A percentile compares a stretch with the other conserved stretches of the same genome.
Conservation (phyloP, 2,797 vertebrate species). For the Myoxocephalus aenaeus region DNA sequence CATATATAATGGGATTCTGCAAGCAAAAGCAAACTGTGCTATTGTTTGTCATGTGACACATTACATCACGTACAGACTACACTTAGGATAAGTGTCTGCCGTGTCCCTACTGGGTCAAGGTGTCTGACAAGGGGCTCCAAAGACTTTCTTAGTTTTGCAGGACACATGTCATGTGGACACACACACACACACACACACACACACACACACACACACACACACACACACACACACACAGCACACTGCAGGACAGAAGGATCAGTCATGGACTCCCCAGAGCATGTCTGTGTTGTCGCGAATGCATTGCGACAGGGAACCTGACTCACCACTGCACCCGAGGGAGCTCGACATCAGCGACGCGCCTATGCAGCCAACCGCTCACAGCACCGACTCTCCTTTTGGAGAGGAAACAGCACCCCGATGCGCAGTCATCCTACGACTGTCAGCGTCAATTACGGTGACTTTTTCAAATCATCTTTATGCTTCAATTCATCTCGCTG, state of each 20-base stretch:
- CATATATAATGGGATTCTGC: background rate
- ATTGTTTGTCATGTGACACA: slow-evolving; percentile 25
- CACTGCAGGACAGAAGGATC: slow-evolving; percentile 54
- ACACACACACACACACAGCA: slow-evolving; percentile 4
- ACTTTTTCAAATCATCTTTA: slow-evolving; percentile 65
- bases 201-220: background rate
- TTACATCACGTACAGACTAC: background rate
- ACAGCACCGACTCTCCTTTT: slow-evolving; percentile 70
- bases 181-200: background rate
- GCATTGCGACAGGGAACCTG: slow-evolving; percentile 81
- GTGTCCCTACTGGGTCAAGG: slow-evolving; percentile 28
- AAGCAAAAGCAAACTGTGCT: slow-evolving; percentile 6
- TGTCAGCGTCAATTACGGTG: slow-evolving; percentile 73
- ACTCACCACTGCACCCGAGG: slow-evolving; percentile 73
- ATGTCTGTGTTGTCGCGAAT: slow-evolving; percentile 71
- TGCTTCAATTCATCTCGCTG: slow-evolving; percentile 60
- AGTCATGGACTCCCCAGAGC: slow-evolving; percentile 74
- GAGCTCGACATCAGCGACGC: slow-evolving; percentile 57
- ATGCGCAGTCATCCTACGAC: slow-evolving; percentile 56
- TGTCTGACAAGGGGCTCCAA: slow-evolving; percentile 41
- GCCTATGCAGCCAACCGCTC: slow-evolving; percentile 51
- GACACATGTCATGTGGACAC: slow-evolving; percentile 27
- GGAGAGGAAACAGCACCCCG: slow-evolving; percentile 59
- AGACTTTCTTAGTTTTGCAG: slow-evolving; percentile 36
- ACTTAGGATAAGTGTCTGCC: slow-evolving; percentile 26